These are phyloP conservation scores for Monodelphis domestica DNA, from an alignment of 2,797 vertebrate species.

Conservation along the genomic window DNA sequence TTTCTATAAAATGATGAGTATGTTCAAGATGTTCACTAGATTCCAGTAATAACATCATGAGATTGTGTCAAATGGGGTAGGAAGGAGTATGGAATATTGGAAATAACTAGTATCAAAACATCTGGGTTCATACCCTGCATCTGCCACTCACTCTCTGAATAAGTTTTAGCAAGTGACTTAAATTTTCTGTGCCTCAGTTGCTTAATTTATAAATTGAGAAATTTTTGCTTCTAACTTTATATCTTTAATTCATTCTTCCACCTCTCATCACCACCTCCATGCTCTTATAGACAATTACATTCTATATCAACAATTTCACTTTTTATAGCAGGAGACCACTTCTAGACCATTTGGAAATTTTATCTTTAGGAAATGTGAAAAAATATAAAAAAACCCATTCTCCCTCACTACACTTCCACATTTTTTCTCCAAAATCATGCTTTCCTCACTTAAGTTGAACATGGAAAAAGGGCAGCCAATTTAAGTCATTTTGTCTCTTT, in stretches of 20 bases:
- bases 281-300: not conserved
- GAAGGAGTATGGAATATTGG: not conserved
- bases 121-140: not conserved
- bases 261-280: not conserved
- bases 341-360: conserved; percentile 58
- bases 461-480: conserved; percentile 82
- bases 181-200: not conserved
- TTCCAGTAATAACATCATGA: not conserved
- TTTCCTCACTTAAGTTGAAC: conserved; percentile 68
- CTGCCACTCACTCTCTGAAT: not conserved
- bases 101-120: not conserved
- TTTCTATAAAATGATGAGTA: not conserved
- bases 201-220: not conserved
- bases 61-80: not conserved
- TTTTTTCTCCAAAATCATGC: conserved; percentile 64
- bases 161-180: not conserved
- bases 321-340: not conserved
- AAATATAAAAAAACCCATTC: conserved; percentile 18
- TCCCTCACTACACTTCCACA: conserved; percentile 58
- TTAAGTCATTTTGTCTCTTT: conserved; percentile 87
- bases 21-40: not conserved
- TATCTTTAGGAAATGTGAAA: not conserved
- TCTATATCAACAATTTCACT: not conserved
- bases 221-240: not conserved
- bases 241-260: not conserved